These are phyloP conservation scores for Apotomis betuletana DNA, from an alignment of 2,888 invertebrate species.

Conservation along the genomic window DNA sequence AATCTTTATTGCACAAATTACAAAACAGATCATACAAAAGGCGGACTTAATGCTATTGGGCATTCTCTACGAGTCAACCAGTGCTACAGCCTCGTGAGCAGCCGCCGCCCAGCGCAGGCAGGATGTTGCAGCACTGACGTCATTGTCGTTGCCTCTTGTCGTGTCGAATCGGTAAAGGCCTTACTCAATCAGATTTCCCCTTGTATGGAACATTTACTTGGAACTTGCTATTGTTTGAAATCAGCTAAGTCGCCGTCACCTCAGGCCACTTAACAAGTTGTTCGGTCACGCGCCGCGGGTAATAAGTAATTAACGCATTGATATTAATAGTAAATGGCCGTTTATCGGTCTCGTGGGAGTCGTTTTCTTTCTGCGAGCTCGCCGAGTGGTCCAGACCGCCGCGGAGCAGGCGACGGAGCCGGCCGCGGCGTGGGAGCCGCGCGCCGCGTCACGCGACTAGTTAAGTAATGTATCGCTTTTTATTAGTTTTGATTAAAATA, in stretches of 20 bases:
- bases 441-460: not conserved
- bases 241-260: not conserved
- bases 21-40: too few species aligned
- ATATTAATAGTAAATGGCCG: not conserved
- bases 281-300: not conserved
- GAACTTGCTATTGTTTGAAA: not conserved
- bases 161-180: not conserved
- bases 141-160: not conserved
- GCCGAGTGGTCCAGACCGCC: too few species aligned
- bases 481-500: not conserved
- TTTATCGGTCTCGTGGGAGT: not conserved
- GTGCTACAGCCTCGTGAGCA: too few species aligned
- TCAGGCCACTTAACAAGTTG: not conserved
- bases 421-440: not conserved
- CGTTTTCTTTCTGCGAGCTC: too few species aligned
- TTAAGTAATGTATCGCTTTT: too few species aligned
- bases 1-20: too few species aligned
- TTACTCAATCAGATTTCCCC: not conserved
- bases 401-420: too few species aligned
- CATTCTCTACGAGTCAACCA: too few species aligned
- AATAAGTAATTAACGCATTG: not conserved
- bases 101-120: too few species aligned
- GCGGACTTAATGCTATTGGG: too few species aligned
- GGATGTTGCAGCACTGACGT: not conserved
- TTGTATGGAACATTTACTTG: not conserved